A percentile compares a stretch with the other conserved stretches of the same genome.
Evolutionary conservation across 2,113 vertebrate genomes (phyloP).

Genomic region (Tautogolabrus adspersus): DNA sequence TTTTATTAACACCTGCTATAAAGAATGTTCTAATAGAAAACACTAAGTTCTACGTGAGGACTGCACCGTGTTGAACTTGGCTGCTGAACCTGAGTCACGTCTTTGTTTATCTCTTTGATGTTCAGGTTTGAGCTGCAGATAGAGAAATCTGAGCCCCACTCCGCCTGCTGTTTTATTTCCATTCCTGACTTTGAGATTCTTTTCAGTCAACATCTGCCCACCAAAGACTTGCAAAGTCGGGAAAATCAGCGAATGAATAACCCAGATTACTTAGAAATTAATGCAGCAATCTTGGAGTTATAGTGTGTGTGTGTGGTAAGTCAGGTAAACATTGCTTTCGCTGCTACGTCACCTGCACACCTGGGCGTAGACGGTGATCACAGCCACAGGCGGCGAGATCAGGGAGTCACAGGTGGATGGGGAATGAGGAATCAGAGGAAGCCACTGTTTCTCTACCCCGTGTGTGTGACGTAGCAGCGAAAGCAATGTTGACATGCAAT

Average conservation of each 20-base stretch:
- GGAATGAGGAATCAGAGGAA: too few relatives aligned
- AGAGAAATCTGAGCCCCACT: not conserved
- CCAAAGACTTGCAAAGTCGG: not conserved
- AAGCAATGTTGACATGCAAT: too few relatives aligned
- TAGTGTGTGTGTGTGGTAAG: too few relatives aligned
- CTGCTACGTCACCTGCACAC: too few relatives aligned
- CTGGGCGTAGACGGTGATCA: too few relatives aligned
- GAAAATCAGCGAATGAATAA: slow-evolving; percentile 23
- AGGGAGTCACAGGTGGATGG: too few relatives aligned
- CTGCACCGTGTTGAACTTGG: slow-evolving; percentile 10
- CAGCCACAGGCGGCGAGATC: too few relatives aligned
- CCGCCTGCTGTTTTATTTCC: slow-evolving; percentile 12
- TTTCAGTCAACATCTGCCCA: slow-evolving; percentile 34
- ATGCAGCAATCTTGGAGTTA: too few relatives aligned
- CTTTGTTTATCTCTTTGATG: slow-evolving; percentile 28
- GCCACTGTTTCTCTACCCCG: too few relatives aligned
- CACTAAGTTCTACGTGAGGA: not conserved
- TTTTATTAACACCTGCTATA: slow-evolving; percentile 1
- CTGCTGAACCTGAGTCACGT: not conserved
- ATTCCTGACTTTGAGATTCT: slow-evolving; percentile 5
- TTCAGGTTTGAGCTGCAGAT: slow-evolving; percentile 5
- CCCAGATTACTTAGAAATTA: slow-evolving; percentile 37
- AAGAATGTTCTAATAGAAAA: not conserved
- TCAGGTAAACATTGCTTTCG: too few relatives aligned
- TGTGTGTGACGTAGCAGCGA: too few relatives aligned